Conservation (phyloP, 2,113 vertebrate genomes). For the Pelvicachromis taeniatus region DNA sequence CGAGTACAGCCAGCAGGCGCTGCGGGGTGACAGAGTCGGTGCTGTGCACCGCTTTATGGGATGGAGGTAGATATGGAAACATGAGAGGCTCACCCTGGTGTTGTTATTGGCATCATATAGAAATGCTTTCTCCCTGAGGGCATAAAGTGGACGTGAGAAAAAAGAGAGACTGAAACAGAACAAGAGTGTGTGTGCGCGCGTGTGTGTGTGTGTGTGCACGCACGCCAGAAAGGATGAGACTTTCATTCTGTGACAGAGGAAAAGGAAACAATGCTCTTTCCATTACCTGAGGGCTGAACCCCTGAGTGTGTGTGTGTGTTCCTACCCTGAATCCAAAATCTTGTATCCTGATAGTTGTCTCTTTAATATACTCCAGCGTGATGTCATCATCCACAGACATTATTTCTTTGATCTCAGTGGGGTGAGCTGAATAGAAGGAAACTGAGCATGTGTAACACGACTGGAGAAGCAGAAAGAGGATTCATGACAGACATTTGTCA, state of each 20-base stretch:
- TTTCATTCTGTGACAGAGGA: constrained; percentile 6
- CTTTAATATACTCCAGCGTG: constrained; percentile 13
- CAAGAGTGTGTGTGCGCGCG: background rate
- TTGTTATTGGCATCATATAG: constrained; percentile 10
- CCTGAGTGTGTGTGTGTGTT: background rate
- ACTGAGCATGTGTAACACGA: background rate
- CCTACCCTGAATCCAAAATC: constrained; percentile 13
- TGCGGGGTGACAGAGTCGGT: background rate
- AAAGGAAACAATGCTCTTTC: constrained; percentile 8
- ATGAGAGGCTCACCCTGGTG: constrained; percentile 18
- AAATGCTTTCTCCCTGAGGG: background rate
- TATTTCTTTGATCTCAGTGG: constrained; percentile 4
- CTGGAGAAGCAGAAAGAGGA: background rate
- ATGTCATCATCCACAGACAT: constrained; percentile 14
- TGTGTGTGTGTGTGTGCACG: background rate
- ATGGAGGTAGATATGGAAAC: constrained; percentile 18
- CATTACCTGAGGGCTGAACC: constrained; percentile 34
- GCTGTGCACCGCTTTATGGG: constrained; percentile 23
- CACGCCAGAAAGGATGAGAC: background rate
- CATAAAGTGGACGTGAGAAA: background rate
- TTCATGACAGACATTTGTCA: background rate
- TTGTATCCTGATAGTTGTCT: constrained; percentile 43
- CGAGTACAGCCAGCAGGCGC: background rate
- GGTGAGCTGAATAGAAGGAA: background rate
- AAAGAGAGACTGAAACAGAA: background rate